These are phyloP conservation scores for Anniella stebbinsi DNA, from an alignment of 2,797 vertebrate species.

Conservation along the genomic window DNA sequence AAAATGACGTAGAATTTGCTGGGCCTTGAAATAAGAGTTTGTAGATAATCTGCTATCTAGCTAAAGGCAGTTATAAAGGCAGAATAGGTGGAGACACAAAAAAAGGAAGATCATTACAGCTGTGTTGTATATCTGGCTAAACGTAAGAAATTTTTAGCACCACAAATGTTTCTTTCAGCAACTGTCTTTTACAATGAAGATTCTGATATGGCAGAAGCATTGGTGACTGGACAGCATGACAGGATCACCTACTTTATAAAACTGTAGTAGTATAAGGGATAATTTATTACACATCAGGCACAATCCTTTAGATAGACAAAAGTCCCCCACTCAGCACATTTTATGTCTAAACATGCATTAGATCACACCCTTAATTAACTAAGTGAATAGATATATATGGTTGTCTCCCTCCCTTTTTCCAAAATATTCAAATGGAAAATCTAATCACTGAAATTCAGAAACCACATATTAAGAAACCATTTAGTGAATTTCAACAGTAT, in stretches of 20 bases:
- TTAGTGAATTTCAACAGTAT: background rate
- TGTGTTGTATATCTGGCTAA: too few species aligned
- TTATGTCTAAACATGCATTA: too few species aligned
- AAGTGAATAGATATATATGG: background rate
- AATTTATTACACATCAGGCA: background rate
- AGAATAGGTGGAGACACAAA: background rate
- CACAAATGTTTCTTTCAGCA: too few species aligned
- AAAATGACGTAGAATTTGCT: background rate
- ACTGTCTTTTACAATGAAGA: background rate
- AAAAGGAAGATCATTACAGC: background rate
- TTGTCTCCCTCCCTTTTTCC: background rate
- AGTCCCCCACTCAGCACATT: too few species aligned
- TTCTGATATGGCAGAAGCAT: background rate
- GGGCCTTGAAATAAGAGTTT: background rate
- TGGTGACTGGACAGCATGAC: background rate
- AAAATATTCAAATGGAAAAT: background rate
- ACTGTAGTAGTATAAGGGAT: background rate
- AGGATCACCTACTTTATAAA: background rate
- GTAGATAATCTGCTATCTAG: background rate
- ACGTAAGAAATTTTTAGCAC: too few species aligned
- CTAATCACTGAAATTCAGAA: background rate
- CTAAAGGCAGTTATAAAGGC: background rate
- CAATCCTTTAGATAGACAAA: background rate
- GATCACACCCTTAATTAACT: too few species aligned
- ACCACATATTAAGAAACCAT: background rate